Percentiles rank a stretch among this genome's conserved stretches.
Evolutionary conservation across 2,797 vertebrate species (phyloP).

Genomic region (Sitta carolinensis): DNA sequence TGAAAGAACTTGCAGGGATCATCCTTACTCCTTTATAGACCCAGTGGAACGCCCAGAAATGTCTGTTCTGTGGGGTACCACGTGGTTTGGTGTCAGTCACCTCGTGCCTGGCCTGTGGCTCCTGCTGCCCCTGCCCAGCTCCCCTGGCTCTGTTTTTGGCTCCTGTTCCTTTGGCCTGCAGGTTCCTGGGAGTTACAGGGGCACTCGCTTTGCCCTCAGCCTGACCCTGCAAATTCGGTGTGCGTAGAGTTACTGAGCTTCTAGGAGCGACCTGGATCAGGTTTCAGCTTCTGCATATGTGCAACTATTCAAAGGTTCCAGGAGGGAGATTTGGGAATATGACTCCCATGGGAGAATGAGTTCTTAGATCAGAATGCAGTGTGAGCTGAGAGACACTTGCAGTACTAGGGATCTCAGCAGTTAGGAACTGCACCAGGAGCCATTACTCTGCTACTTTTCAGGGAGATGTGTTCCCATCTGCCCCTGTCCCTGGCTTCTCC

Average conservation of each 20-base stretch:
- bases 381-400: neutral
- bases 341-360: conserved; percentile 21
- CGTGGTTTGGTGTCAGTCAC: accelerated
- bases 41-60: neutral
- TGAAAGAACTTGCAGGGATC: neutral
- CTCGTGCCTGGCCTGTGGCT: accelerated
- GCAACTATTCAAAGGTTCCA: neutral
- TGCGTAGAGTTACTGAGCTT: neutral
- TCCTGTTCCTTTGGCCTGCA: neutral
- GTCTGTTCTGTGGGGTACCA: accelerated
- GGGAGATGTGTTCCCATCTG: neutral
- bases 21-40: neutral
- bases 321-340: neutral
- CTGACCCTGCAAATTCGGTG: neutral
- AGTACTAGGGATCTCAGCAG: neutral
- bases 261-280: neutral
- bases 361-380: neutral
- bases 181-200: neutral
- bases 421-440: neutral
- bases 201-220: neutral
- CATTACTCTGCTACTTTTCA: neutral
- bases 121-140: neutral
- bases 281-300: neutral
- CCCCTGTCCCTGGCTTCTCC: neutral
- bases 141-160: accelerated